Evolutionary conservation across 1,140 invertebrate species (phyloP), one percentile per base, ranked within the genome.

Genomic region (Zaprionus gabonicus): DNA sequence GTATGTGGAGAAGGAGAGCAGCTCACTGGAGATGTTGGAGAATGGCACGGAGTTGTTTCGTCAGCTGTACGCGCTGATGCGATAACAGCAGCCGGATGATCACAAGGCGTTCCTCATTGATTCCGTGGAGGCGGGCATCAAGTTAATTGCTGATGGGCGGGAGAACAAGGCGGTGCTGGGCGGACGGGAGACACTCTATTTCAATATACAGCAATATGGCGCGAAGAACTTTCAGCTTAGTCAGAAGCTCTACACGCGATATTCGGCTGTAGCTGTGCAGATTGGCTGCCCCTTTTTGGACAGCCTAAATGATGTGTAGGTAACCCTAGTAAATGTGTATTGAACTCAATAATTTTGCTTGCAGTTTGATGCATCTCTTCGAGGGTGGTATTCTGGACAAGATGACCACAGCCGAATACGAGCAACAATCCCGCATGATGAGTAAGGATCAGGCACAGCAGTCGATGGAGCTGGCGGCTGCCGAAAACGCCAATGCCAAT

Each of bases 31-130:
- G 49, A 94, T 96, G 80, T 92, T 96, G n/a, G 94, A 96, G 95
- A 96, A 96, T 91, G 95, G 95, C n/a, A 96, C 95, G n/a, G 95
- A 95, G 38, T 93, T 96, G 41, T 96, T 96, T 74, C 94, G 94
- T 1, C 93, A 94, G 70, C 93, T 96, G 7, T 96, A 95, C 93
- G 91, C 94, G 1, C 79, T 95, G 15, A 96, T 96, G 95, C 93
- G 93, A 23, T 92, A 92, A 12, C 95, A 95, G 80, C 85, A 93
- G 44, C 87, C 93, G 5, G 59, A 63, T 23, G 72, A 71, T 38
- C 74, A 53, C 0, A 69, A 53, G 7, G 74, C 74, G 0, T 94
- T 94, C 82, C 92, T 94, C 2, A 94, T 96, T 10, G 93, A 95
- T 73, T 95, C 95, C 2, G 94, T 96, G 1, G 95, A 96, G 82